Percentiles rank a stretch among this genome's conserved stretches.
These are phyloP conservation scores for Hyperoplus immaculatus DNA, from an alignment of 2,797 vertebrate genomes.

Conservation along the genomic window DNA sequence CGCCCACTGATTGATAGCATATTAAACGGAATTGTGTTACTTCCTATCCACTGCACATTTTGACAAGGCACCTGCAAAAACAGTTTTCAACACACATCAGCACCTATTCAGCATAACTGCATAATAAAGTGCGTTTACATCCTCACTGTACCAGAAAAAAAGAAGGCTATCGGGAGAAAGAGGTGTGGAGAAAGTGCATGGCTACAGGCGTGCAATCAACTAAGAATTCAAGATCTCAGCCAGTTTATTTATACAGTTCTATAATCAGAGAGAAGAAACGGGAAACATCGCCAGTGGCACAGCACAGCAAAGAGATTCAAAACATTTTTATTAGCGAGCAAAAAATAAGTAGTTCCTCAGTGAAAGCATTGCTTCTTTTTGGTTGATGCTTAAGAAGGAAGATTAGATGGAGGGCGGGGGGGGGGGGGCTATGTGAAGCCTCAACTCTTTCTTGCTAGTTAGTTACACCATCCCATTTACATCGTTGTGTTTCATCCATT, in stretches of 20 bases:
- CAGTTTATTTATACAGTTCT: slow-evolving; percentile 79
- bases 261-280: slow-evolving; percentile 80
- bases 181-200: slow-evolving; percentile 78
- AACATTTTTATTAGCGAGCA: slow-evolving; percentile 80
- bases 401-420: slow-evolving; percentile 57
- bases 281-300: slow-evolving; percentile 78
- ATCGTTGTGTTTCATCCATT: slow-evolving; percentile 38
- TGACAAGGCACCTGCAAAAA: slow-evolving; percentile 75
- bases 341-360: slow-evolving; percentile 67
- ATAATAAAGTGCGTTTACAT: slow-evolving; percentile 73
- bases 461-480: slow-evolving; percentile 49
- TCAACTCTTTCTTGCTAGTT: slow-evolving; percentile 46
- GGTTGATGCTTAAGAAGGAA: slow-evolving; percentile 63
- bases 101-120: slow-evolving; percentile 81
- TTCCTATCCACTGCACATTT: slow-evolving; percentile 73
- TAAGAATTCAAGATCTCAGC: slow-evolving; percentile 80
- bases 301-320: slow-evolving; percentile 65
- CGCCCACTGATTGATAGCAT: slow-evolving; percentile 76
- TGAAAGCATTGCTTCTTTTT: slow-evolving; percentile 77
- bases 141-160: slow-evolving; percentile 54
- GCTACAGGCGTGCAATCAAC: slow-evolving; percentile 85
- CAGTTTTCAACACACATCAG: slow-evolving; percentile 76
- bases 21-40: slow-evolving; percentile 73
- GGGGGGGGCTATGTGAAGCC: slow-evolving; percentile 42
- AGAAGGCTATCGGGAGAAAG: slow-evolving; percentile 77